Evolutionary conservation across 30 jellyfish, hydroid and myxozoan species (phyloP), one percentile per base, ranked within the genome.

Genomic region (Rhopilema esculentum): DNA sequence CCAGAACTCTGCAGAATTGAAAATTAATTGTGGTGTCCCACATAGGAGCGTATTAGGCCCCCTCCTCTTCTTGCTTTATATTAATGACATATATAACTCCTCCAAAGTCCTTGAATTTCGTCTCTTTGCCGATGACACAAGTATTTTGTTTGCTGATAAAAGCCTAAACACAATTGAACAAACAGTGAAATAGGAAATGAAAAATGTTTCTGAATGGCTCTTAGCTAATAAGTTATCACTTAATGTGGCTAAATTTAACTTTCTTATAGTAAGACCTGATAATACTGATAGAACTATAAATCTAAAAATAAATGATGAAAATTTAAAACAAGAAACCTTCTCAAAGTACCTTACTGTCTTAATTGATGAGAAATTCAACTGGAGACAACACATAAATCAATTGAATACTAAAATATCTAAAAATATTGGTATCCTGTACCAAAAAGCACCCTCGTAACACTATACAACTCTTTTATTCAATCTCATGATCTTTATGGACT

Each of bases 391-490:
- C n/a, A n/a, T n/a, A n/a, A n/a, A n/a, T n/a, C n/a, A n/a, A n/a
- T n/a, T n/a, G n/a, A n/a, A n/a, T n/a, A n/a, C n/a, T n/a, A n/a
- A n/a, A n/a, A n/a, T n/a, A 77, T 79, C 1, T 79, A 65, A 26
- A 79, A 79, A 49, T 40, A 57, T 17, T 64, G 91, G 66, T 74
- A 81, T 66, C 69, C 32, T 29, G 84, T 77, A 27, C 87, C 76
- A 52, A 77, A 77, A 72, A 29, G 40, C 17, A 7, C 78, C 66
- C 76, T 33, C 17, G 40, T 28, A 27, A 81, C 75, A 28, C 31
- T 81, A 66, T 67, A 66, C 87, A 16, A n/a, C 75, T 67, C 83
- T 28, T 81, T 81, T 51, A 81, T 49, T 65, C 82, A n/a, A n/a
- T n/a, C n/a, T n/a, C n/a, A n/a, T n/a, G n/a, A n/a, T n/a, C n/a